These are phyloP conservation scores for Pipa parva DNA, from an alignment of 2,113 vertebrate species.

Conservation along the genomic window DNA sequence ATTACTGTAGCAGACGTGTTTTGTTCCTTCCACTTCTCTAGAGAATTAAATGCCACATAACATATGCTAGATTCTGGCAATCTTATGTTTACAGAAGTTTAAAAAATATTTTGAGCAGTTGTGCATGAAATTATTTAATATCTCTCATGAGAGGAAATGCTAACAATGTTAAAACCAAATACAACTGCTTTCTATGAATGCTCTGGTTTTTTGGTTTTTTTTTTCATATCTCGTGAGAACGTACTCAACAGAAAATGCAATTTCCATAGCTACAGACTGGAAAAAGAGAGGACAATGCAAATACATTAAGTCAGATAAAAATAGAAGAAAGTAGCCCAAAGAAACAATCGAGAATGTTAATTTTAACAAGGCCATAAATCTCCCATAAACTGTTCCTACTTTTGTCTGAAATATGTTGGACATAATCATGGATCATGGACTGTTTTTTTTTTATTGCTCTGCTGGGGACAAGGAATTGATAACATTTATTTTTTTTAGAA, in stretches of 20 bases:
- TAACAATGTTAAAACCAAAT: slow-evolving; percentile 60
- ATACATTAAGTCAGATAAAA: slow-evolving; percentile 42
- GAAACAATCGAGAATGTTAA: slow-evolving; percentile 31
- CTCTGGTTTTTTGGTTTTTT: no score
- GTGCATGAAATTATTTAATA: slow-evolving; percentile 69
- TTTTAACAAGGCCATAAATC: slow-evolving; percentile 25
- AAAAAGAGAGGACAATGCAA: slow-evolving; percentile 44
- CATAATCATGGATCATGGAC: background rate
- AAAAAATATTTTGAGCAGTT: slow-evolving; percentile 67
- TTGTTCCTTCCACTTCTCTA: slow-evolving; percentile 59
- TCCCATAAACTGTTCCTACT: slow-evolving; percentile 13
- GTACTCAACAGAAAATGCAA: slow-evolving; percentile 49
- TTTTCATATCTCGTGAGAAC: slow-evolving; percentile 64
- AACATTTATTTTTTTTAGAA: background rate
- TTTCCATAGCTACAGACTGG: slow-evolving; percentile 54
- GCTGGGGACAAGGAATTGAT: background rate
- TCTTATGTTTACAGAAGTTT: slow-evolving; percentile 65
- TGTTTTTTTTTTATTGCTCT: background rate
- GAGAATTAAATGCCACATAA: slow-evolving; percentile 58
- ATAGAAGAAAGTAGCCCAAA: slow-evolving; percentile 16
- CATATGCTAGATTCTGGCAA: slow-evolving; percentile 64
- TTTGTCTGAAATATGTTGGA: background rate
- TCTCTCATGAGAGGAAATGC: slow-evolving; percentile 69
- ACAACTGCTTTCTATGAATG: slow-evolving; percentile 58
- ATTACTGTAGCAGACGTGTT: slow-evolving; percentile 65